Evolutionary conservation across 1,140 invertebrate species (phyloP).

Genomic region (Neodiprion pinetum): DNA sequence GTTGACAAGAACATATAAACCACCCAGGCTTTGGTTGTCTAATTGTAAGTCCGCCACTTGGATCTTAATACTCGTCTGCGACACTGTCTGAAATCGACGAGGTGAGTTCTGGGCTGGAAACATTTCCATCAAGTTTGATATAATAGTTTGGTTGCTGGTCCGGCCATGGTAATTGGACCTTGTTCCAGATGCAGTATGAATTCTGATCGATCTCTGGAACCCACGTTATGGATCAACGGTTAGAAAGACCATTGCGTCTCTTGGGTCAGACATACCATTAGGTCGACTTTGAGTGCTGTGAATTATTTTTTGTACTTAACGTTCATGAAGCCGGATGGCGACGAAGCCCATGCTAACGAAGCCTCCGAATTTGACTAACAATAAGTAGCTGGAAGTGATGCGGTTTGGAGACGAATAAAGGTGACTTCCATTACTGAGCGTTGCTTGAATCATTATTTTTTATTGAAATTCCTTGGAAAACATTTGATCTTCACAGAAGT

Average conservation of each 20-base stretch:
- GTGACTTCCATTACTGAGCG: not conserved
- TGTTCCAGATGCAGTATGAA: constrained; percentile 85
- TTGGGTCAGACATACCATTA: constrained; percentile 62
- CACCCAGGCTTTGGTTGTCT: constrained; percentile 66
- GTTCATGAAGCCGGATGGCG: constrained; percentile 20
- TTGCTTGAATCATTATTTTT: too few relatives aligned
- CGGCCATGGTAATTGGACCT: constrained; percentile 60
- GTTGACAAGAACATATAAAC: constrained; percentile 56
- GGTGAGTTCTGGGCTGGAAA: constrained; percentile 62
- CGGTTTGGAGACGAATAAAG: not conserved
- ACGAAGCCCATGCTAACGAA: constrained; percentile 38
- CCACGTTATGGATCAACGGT: constrained; percentile 74
- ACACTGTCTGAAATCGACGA: constrained; percentile 67
- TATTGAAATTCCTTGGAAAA: too few relatives aligned
- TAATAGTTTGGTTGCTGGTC: constrained; percentile 53
- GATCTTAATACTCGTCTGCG: constrained; percentile 73
- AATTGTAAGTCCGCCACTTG: constrained; percentile 69
- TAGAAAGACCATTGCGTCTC: constrained; percentile 76
- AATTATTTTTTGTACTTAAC: constrained; percentile 35
- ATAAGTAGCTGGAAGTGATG: constrained; percentile 43
- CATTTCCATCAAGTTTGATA: constrained; percentile 62
- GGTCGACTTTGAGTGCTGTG: constrained; percentile 57
- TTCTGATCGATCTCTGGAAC: constrained; percentile 79
- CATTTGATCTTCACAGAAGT: too few relatives aligned
- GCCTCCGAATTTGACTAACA: constrained; percentile 46